Evolutionary conservation across 2,797 vertebrate species (phyloP).

Genomic region (Capromys pilorides): DNA sequence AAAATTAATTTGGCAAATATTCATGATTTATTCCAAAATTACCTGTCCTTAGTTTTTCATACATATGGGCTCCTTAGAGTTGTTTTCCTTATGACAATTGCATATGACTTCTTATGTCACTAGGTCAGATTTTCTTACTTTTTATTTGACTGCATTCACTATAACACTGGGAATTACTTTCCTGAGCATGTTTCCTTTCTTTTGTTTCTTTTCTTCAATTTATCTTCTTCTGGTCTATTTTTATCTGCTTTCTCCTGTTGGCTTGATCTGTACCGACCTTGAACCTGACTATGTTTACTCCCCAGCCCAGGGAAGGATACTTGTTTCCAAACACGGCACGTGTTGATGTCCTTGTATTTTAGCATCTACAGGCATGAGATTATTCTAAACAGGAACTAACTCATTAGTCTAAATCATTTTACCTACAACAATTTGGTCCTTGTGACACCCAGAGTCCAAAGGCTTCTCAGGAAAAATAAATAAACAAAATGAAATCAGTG

Average conservation of each 20-base stretch:
- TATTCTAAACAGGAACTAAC: conserved; percentile 45
- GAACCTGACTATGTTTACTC: conserved; percentile 64
- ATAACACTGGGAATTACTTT: conserved; percentile 41
- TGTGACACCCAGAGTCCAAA: neutral
- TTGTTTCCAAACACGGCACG: neutral
- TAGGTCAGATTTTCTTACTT: conserved; percentile 30
- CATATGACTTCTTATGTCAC: conserved; percentile 21
- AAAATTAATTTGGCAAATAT: neutral
- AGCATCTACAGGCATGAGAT: neutral
- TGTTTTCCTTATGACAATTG: conserved; percentile 38
- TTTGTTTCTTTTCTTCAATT: conserved; percentile 59
- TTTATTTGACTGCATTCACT: neutral
- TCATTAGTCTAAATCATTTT: conserved; percentile 19
- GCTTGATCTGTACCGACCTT: conserved; percentile 56
- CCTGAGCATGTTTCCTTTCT: conserved; percentile 60
- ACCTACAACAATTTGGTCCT: neutral
- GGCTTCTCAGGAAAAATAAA: neutral
- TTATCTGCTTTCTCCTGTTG: conserved; percentile 48
- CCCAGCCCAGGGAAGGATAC: neutral
- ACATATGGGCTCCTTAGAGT: neutral
- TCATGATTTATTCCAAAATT: neutral
- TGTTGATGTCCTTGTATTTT: conserved; percentile 27
- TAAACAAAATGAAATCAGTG: neutral
- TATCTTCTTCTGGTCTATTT: conserved; percentile 60
- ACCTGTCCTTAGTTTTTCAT: neutral